Conservation (phyloP, 2,888 invertebrate genomes). For the Athrips mouffetella region DNA sequence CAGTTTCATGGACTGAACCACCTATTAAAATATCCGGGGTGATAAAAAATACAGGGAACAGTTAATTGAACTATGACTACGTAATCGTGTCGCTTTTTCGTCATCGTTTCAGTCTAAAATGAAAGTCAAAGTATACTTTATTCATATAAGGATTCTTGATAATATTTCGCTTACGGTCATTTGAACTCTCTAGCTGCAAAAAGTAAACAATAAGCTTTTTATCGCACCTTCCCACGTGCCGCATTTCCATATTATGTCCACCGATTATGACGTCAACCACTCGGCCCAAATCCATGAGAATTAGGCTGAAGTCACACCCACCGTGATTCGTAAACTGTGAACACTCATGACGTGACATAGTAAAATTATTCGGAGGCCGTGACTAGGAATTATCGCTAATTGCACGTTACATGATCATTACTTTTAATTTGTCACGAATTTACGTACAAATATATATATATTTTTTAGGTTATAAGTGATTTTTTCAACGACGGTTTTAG, state of each 20-base stretch:
- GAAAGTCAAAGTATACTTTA: too few relatives aligned
- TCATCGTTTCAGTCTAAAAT: too few relatives aligned
- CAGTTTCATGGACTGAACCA: too few relatives aligned
- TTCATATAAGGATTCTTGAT: too few relatives aligned
- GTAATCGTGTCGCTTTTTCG: too few relatives aligned
- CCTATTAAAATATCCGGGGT: too few relatives aligned
- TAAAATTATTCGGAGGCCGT: slow-evolving; percentile 21
- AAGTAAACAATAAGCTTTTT: too few relatives aligned
- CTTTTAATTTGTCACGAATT: background rate
- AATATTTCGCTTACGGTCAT: too few relatives aligned
- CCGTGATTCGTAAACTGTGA: slow-evolving; percentile 1
- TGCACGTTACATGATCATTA: slow-evolving; percentile 4
- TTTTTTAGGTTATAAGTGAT: background rate
- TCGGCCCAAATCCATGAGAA: slow-evolving; percentile 28
- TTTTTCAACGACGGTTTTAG: too few relatives aligned
- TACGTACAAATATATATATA: background rate
- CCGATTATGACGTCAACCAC: slow-evolving; percentile 11
- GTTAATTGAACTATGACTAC: too few relatives aligned
- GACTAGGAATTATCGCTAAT: slow-evolving; percentile 14
- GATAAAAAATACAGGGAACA: too few relatives aligned
- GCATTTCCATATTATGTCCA: background rate
- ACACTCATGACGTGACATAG: background rate
- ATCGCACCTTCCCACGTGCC: background rate
- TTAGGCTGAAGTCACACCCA: slow-evolving; percentile 13
- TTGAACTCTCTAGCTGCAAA: too few relatives aligned